Evolutionary conservation across 2,797 vertebrate species (phyloP).

Genomic region (Brotula barbata): DNA sequence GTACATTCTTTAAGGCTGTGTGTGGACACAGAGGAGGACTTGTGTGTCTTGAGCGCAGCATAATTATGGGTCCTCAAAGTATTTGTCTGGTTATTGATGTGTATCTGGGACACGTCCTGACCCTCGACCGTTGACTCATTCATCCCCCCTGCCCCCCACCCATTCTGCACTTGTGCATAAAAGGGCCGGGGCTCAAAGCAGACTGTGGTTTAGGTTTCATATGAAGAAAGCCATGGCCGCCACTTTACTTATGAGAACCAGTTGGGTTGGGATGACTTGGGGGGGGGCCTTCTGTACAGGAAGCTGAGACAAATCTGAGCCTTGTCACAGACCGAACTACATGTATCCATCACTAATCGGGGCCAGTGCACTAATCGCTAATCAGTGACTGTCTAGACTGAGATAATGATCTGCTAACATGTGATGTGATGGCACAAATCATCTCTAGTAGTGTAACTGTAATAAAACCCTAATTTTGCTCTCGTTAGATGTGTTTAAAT

Average conservation of each 20-base stretch:
- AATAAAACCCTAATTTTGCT: too few relatives aligned
- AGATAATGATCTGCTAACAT: constrained; percentile 67
- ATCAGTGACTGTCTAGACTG: constrained; percentile 65
- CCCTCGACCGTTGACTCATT: constrained; percentile 63
- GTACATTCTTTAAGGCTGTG: constrained; percentile 6
- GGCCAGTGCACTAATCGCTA: constrained; percentile 42
- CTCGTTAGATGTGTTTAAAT: too few relatives aligned
- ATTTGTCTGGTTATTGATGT: constrained; percentile 62
- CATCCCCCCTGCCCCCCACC: constrained; percentile 56
- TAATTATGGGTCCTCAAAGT: constrained; percentile 46
- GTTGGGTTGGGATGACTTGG: constrained; percentile 9
- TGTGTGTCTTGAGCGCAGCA: constrained; percentile 33
- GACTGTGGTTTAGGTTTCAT: constrained; percentile 19
- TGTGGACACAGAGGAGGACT: constrained; percentile 42
- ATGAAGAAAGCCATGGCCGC: constrained; percentile 22
- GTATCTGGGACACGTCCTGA: constrained; percentile 63
- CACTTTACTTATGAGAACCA: constrained; percentile 33
- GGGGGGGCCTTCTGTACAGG: constrained; percentile 4
- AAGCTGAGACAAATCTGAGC: neutral
- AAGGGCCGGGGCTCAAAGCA: constrained; percentile 23
- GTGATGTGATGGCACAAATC: constrained; percentile 41
- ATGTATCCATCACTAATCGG: constrained; percentile 33
- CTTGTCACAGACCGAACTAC: constrained; percentile 1
- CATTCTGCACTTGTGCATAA: constrained; percentile 52
- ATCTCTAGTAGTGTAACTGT: neutral